phyloP scores from a whole-genome alignment of 2,797 vertebrate species.

The Picus viridis region DNA sequence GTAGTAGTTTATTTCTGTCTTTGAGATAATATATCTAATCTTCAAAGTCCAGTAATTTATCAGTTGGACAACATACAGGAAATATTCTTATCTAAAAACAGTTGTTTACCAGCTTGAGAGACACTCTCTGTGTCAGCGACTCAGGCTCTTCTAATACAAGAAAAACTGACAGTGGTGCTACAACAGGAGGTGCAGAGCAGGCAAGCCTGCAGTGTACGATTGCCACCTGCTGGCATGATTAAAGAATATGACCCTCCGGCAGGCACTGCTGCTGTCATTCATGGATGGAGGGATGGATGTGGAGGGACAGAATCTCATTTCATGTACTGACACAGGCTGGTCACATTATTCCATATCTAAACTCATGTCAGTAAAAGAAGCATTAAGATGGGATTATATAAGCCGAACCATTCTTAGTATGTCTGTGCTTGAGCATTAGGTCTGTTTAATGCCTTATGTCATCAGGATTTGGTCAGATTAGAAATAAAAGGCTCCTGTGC shows the following conservation, averaged over 20 bases:
- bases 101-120: not conserved
- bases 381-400: not conserved
- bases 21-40: not conserved
- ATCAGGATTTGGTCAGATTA: not conserved
- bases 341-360: not conserved
- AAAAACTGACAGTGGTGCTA: accelerated
- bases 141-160: accelerated
- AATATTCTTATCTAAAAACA: not conserved
- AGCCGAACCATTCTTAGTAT: not conserved
- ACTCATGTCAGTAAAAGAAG: not conserved
- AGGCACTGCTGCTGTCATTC: not conserved
- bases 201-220: not conserved
- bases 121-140: not conserved
- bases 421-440: not conserved
- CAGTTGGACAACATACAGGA: not conserved
- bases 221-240: slow-evolving; percentile 53
- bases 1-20: not conserved
- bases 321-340: not conserved
- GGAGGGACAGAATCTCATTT: not conserved
- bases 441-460: not conserved
- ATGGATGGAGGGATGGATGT: too few relatives aligned
- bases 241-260: not conserved
- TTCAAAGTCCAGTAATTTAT: not conserved
- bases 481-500: not conserved
- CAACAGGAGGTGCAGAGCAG: not conserved